Percentiles rank a stretch among this genome's conserved stretches.
These are phyloP conservation scores for Onychomys leucogaster DNA, from an alignment of 2,797 vertebrate species.

Conservation along the genomic window DNA sequence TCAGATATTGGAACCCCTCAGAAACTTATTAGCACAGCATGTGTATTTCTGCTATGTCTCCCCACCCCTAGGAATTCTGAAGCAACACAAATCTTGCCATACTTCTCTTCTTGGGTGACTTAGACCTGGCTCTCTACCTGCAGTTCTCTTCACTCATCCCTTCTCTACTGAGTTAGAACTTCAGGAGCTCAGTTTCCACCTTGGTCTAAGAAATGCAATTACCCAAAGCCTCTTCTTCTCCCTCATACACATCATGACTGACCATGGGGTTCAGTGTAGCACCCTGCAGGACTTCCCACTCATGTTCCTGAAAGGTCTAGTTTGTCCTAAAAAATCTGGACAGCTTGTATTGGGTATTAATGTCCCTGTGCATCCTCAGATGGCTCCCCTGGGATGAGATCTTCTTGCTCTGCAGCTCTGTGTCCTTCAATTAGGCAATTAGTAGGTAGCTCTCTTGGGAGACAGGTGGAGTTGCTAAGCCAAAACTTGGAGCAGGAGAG, in stretches of 20 bases:
- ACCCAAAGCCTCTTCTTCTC: background rate
- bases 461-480: background rate
- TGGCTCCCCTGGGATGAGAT: background rate
- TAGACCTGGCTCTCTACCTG: background rate
- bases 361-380: background rate
- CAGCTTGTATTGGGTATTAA: background rate
- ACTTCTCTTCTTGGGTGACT: background rate
- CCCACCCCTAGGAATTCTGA: background rate
- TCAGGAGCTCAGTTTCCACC: background rate
- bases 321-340: constrained; percentile 31
- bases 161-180: background rate
- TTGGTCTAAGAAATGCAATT: background rate
- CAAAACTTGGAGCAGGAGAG: background rate
- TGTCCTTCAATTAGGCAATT: constrained; percentile 54
- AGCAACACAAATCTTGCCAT: background rate
- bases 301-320: background rate
- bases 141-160: background rate
- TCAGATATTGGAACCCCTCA: background rate
- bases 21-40: background rate
- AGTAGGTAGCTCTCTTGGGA: constrained; percentile 52
- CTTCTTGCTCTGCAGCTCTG: background rate
- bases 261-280: background rate
- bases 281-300: background rate
- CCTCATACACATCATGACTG: background rate
- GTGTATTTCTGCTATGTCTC: background rate